phyloP scores from a whole-genome alignment of 2,797 vertebrate species.

The Glyptemys insculpta region DNA sequence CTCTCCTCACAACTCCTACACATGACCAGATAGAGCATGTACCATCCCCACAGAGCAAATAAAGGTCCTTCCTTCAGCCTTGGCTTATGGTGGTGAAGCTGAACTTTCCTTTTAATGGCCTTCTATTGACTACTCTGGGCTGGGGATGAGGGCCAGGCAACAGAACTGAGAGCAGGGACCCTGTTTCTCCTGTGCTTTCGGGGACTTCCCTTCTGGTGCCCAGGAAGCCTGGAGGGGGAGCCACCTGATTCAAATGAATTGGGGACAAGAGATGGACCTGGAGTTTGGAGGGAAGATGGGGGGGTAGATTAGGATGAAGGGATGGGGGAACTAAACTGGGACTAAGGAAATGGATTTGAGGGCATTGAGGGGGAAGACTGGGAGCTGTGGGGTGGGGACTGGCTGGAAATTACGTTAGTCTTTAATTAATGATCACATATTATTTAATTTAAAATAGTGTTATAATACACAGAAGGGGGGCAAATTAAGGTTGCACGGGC shows the following conservation, averaged over 20 bases:
- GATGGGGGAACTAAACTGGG: neutral
- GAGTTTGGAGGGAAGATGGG: neutral
- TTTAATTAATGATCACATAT: neutral
- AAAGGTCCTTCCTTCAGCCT: neutral
- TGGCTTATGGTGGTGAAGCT: neutral
- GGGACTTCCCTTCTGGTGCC: neutral
- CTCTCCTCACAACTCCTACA: neutral
- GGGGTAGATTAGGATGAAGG: neutral
- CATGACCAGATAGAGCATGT: neutral
- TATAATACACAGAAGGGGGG: accelerated
- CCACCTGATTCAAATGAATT: neutral
- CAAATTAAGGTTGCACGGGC: neutral
- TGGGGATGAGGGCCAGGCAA: neutral
- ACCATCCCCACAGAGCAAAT: neutral
- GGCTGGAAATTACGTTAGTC: accelerated
- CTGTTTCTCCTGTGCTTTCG: neutral
- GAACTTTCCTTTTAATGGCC: neutral
- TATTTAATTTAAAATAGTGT: neutral
- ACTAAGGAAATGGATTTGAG: neutral
- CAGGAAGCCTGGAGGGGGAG: neutral
- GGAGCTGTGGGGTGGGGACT: neutral
- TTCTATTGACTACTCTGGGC: neutral
- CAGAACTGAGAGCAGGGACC: neutral
- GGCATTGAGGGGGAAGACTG: neutral
- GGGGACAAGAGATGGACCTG: neutral